phyloP scores from a whole-genome alignment of 2,797 vertebrate genomes.

The Tangara arthus region DNA sequence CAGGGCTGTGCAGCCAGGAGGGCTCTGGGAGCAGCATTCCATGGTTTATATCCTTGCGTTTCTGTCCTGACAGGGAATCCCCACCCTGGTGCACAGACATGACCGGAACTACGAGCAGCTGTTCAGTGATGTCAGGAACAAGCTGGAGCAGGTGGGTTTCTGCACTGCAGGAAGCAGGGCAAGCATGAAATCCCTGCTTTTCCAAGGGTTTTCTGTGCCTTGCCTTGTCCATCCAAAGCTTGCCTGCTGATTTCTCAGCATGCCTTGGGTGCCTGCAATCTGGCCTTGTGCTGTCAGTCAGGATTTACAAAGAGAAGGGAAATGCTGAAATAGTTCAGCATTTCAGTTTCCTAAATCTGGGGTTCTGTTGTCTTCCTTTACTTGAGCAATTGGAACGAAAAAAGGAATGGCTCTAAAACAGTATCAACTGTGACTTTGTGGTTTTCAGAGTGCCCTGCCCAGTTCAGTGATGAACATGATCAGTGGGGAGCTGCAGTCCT shows the following conservation, averaged over 20 bases:
- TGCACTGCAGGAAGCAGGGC: neutral
- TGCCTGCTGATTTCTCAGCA: accelerated
- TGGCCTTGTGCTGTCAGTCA: neutral
- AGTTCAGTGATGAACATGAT: slow-evolving; percentile 73
- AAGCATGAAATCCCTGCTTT: neutral
- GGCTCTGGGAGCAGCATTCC: neutral
- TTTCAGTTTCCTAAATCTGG: neutral
- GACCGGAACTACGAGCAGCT: slow-evolving; percentile 91
- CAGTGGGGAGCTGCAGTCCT: slow-evolving; percentile 85
- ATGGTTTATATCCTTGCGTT: neutral
- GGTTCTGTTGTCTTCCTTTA: neutral
- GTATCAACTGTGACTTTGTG: neutral
- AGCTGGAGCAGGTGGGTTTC: slow-evolving; percentile 83
- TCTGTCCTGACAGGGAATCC: slow-evolving; percentile 83
- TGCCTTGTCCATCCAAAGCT: neutral
- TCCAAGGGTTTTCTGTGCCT: neutral
- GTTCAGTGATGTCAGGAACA: slow-evolving; percentile 81
- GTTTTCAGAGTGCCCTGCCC: slow-evolving; percentile 80
- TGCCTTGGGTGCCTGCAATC: neutral
- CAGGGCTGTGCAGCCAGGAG: neutral
- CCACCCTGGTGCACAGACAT: slow-evolving; percentile 86
- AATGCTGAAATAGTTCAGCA: neutral
- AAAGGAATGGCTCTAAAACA: neutral
- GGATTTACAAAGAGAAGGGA: neutral
- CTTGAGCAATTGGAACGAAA: neutral